Evolutionary conservation across 2,888 invertebrate genomes (phyloP).

Genomic region (Eulithis prunata): DNA sequence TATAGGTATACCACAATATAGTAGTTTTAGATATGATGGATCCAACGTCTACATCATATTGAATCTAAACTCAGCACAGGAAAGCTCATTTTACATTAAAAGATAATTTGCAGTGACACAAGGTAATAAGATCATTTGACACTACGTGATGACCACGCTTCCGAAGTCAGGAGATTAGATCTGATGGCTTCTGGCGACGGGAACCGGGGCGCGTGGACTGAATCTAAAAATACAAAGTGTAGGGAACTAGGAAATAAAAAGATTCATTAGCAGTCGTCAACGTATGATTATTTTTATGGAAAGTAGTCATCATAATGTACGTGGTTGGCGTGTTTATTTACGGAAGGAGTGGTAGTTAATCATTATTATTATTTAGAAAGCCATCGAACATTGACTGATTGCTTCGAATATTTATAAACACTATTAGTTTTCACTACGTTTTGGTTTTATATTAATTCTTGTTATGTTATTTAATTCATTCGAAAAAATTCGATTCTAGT

Average conservation of each 20-base stretch:
- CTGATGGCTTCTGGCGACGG: slow-evolving; percentile 35
- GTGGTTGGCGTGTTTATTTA: slow-evolving; percentile 28
- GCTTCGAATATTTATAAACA: slow-evolving; percentile 23
- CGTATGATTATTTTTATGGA: slow-evolving; percentile 22
- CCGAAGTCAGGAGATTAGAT: slow-evolving; percentile 38
- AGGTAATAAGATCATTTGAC: slow-evolving; percentile 3
- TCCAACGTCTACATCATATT: background rate
- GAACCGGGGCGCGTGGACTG: slow-evolving; percentile 32
- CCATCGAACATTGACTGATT: slow-evolving; percentile 21
- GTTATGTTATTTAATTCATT: too few species aligned
- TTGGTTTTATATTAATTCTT: background rate
- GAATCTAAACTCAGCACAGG: slow-evolving; percentile 4
- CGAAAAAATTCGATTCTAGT: background rate
- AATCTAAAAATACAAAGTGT: slow-evolving; percentile 29
- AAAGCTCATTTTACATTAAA: background rate
- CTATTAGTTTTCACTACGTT: background rate
- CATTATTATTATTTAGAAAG: slow-evolving; percentile 28
- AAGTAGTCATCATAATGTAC: slow-evolving; percentile 16
- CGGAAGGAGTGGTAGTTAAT: slow-evolving; percentile 21
- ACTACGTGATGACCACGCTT: slow-evolving; percentile 34
- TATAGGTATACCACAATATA: too few species aligned
- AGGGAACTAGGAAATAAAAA: background rate
- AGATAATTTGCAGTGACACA: background rate
- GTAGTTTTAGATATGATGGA: background rate
- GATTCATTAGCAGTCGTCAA: slow-evolving; percentile 26